Percentiles rank a stretch among this genome's conserved stretches.
These are phyloP conservation scores for Cirrhinus molitorella DNA, from an alignment of 2,797 vertebrate genomes.

Conservation along the genomic window DNA sequence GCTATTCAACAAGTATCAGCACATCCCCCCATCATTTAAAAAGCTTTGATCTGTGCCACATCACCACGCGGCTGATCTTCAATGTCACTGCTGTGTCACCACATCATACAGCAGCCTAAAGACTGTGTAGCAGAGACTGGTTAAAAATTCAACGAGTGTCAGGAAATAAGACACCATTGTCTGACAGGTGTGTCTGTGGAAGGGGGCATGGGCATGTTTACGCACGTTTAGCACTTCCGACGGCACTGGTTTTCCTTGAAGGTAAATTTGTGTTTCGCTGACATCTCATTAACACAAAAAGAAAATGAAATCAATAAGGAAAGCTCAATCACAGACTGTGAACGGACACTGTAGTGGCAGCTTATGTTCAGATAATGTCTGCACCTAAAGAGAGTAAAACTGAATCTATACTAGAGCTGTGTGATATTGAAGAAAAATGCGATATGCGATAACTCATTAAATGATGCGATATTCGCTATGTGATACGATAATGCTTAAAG, in stretches of 20 bases:
- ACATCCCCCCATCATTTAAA: conserved; percentile 61
- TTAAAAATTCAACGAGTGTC: conserved; percentile 60
- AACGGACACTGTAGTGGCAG: neutral
- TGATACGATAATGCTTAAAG: no score
- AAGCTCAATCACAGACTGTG: neutral
- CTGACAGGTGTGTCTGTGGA: conserved; percentile 37
- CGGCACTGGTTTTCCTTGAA: neutral
- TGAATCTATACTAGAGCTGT: no score
- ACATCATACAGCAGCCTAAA: conserved; percentile 29
- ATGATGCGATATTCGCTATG: no score
- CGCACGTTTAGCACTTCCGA: neutral
- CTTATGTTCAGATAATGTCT: neutral
- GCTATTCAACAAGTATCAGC: conserved; percentile 60
- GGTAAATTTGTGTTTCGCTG: neutral
- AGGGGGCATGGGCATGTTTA: conserved; percentile 30
- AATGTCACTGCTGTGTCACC: conserved; percentile 52
- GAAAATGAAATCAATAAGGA: neutral
- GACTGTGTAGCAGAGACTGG: conserved; percentile 33
- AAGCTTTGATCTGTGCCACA: conserved; percentile 62
- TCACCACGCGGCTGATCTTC: conserved; percentile 42
- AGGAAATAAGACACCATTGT: conserved; percentile 57
- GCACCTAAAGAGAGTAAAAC: neutral
- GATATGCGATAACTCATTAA: no score
- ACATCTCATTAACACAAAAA: neutral
- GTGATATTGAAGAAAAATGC: no score